Percentiles rank a stretch among this genome's conserved stretches.
These are phyloP conservation scores for Ctena decussata DNA, from an alignment of 2,888 invertebrate genomes.

Conservation along the genomic window DNA sequence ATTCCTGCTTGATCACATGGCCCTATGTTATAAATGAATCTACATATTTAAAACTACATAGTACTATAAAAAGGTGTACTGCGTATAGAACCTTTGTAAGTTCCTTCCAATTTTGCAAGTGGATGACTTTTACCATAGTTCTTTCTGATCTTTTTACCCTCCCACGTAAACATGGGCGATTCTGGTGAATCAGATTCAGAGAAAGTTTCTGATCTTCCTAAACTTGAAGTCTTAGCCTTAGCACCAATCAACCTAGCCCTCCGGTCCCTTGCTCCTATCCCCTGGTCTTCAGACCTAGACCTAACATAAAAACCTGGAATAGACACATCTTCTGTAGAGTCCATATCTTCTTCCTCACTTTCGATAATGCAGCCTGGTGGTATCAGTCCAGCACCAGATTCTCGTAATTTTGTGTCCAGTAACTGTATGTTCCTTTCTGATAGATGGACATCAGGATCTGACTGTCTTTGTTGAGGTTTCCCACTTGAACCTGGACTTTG, in stretches of 20 bases:
- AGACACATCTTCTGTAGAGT: not conserved
- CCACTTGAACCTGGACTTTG: not conserved
- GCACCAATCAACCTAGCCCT: slow-evolving; percentile 13
- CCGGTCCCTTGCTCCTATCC: not conserved
- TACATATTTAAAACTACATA: slow-evolving; percentile 74
- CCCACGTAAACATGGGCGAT: slow-evolving; percentile 48
- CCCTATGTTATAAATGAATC: too few relatives aligned
- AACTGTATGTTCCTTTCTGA: slow-evolving; percentile 40
- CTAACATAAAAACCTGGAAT: not conserved
- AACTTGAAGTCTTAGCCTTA: slow-evolving; percentile 2
- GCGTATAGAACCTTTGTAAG: slow-evolving; percentile 39
- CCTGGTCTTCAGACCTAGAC: slow-evolving; percentile 1
- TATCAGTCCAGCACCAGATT: slow-evolving; percentile 14
- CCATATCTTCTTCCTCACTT: not conserved
- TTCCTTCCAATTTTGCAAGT: slow-evolving; percentile 91
- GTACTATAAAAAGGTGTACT: slow-evolving; percentile 78
- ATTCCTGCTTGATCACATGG: too few relatives aligned
- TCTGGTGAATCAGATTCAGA: slow-evolving; percentile 39
- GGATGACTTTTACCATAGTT: slow-evolving; percentile 97
- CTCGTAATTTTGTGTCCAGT: slow-evolving; percentile 38
- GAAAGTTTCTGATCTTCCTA: slow-evolving; percentile 46
- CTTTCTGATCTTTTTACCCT: slow-evolving; percentile 86
- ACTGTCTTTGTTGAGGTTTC: slow-evolving; percentile 31
- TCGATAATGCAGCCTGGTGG: slow-evolving; percentile 10
- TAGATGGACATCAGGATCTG: slow-evolving; percentile 50